These are phyloP conservation scores for Lepus timidus DNA, from an alignment of 2,113 vertebrate genomes.

Conservation along the genomic window DNA sequence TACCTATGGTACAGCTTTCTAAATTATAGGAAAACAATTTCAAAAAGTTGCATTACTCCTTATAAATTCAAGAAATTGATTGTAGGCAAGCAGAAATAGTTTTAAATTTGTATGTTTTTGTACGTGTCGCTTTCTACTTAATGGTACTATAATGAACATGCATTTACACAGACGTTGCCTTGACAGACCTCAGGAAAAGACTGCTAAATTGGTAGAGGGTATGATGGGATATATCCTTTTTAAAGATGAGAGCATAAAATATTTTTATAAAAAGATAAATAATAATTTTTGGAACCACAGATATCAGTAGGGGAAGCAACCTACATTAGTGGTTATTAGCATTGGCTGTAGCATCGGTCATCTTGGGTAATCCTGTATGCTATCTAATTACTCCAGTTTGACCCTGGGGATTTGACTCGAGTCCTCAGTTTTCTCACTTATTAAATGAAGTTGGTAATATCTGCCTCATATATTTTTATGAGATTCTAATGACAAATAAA, in stretches of 20 bases:
- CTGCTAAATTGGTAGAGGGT: not conserved
- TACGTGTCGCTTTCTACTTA: conserved; percentile 31
- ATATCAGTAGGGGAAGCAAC: not conserved
- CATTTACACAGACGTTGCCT: not conserved
- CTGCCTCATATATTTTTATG: conserved; percentile 32
- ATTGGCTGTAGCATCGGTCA: not conserved
- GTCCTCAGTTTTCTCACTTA: conserved; percentile 49
- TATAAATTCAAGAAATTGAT: conserved; percentile 61
- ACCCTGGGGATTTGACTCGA: not conserved
- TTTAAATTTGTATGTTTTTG: conserved; percentile 17
- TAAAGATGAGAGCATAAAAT: conserved; percentile 44
- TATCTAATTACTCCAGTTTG: not conserved
- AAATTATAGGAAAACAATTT: conserved; percentile 44
- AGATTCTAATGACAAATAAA: conserved; percentile 48
- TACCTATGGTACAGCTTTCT: conserved; percentile 30
- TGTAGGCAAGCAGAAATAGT: conserved; percentile 32
- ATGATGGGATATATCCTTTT: not conserved
- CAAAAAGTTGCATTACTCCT: conserved; percentile 30
- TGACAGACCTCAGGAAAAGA: conserved; percentile 18
- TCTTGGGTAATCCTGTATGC: conserved; percentile 22
- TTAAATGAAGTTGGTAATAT: conserved; percentile 46
- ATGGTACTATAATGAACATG: not conserved
- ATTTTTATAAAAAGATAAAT: conserved; percentile 21
- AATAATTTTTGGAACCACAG: conserved; percentile 12
- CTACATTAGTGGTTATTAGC: not conserved